These are phyloP conservation scores for Tragelaphus scriptus DNA, from an alignment of 2,113 vertebrate genomes.

Conservation along the genomic window DNA sequence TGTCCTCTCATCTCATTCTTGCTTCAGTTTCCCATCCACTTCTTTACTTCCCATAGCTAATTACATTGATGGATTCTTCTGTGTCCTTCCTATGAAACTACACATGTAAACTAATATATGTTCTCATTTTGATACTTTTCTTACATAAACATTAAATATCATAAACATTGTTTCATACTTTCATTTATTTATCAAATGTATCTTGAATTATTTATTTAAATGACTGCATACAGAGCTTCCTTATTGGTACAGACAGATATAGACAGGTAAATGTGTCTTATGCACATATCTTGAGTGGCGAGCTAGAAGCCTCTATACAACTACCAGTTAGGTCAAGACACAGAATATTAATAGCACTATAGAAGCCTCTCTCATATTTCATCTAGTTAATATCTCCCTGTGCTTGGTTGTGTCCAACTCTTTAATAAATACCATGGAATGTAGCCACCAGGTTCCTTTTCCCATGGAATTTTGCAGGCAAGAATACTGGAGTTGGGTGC, in stretches of 20 bases:
- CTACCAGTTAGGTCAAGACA: not conserved
- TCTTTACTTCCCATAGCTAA: not conserved
- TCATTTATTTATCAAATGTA: not conserved
- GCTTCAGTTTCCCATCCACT: not conserved
- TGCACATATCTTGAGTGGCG: not conserved
- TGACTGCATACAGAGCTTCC: accelerated
- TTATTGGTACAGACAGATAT: not conserved
- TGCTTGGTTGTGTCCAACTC: not conserved
- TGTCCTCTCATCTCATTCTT: not conserved
- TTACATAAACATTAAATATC: not conserved
- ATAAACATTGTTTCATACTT: not conserved
- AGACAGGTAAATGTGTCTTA: not conserved
- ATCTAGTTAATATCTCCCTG: not conserved
- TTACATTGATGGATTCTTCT: not conserved
- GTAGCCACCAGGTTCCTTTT: not conserved
- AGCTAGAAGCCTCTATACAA: not conserved
- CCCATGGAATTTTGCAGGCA: not conserved
- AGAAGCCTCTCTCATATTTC: not conserved
- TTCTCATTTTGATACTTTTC: not conserved
- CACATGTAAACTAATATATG: not conserved
- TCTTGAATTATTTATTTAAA: not conserved
- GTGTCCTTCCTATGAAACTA: not conserved
- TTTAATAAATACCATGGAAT: not conserved
- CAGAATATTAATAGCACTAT: not conserved
- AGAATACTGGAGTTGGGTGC: not conserved